These are phyloP conservation scores for Orthonyx spaldingii DNA, from an alignment of 2,113 vertebrate species.

Conservation along the genomic window DNA sequence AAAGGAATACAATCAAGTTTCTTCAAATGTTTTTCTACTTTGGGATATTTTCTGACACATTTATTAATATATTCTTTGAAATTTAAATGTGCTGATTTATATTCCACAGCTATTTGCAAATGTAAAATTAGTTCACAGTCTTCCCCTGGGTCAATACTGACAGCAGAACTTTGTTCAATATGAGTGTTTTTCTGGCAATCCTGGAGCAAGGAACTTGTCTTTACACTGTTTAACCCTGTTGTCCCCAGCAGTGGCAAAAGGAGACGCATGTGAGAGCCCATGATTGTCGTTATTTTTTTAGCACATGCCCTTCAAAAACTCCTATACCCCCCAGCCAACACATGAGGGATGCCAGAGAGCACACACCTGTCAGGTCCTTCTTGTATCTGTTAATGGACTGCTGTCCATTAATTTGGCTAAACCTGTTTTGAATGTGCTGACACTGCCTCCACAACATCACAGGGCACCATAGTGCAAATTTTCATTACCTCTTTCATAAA, in stretches of 20 bases:
- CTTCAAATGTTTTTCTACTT: not conserved
- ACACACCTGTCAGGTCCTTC: not conserved
- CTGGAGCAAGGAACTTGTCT: not conserved
- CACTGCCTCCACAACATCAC: not conserved
- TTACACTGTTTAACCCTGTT: not conserved
- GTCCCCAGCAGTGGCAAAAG: not conserved
- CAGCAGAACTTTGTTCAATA: not conserved
- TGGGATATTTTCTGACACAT: not conserved
- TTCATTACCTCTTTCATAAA: not conserved
- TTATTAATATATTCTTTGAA: not conserved
- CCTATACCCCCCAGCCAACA: not conserved
- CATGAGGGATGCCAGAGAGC: not conserved
- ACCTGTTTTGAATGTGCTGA: not conserved
- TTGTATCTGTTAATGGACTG: not conserved
- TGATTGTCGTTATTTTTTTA: not conserved
- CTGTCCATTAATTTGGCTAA: not conserved
- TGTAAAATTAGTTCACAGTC: not conserved
- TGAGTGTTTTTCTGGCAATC: not conserved
- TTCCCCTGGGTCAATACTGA: not conserved
- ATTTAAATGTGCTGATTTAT: not conserved
- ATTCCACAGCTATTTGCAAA: not conserved
- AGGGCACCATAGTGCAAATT: not conserved
- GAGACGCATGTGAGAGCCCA: rapidly evolving
- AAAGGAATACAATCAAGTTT: not conserved
- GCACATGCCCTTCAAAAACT: not conserved